Evolutionary conservation across 2,888 invertebrate genomes (phyloP).

Genomic region (Hemistola chrysoprasaria): DNA sequence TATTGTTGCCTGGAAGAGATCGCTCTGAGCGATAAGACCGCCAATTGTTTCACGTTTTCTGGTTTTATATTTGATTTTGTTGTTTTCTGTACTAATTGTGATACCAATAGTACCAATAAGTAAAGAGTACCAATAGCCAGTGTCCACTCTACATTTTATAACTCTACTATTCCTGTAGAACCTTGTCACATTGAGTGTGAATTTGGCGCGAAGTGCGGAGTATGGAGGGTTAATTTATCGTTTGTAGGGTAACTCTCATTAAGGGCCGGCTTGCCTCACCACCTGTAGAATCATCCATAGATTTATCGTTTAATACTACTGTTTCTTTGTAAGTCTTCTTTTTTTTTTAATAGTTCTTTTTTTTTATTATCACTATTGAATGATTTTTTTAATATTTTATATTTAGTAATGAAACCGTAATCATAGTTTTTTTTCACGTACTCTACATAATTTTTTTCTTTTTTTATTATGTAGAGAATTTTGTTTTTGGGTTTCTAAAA

Average conservation of each 20-base stretch:
- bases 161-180: slow-evolving; percentile 17
- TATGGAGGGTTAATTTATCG: slow-evolving; percentile 65
- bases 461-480: too few species aligned
- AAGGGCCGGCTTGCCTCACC: slow-evolving; percentile 59
- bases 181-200: slow-evolving; percentile 29
- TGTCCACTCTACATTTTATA: not conserved
- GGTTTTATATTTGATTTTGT: too few species aligned
- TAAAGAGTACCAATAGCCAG: too few species aligned
- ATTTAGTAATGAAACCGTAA: too few species aligned
- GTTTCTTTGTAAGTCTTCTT: slow-evolving; percentile 18
- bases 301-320: slow-evolving; percentile 48
- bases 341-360: slow-evolving; percentile 3
- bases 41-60: too few species aligned
- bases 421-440: too few species aligned
- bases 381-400: not conserved
- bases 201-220: slow-evolving; percentile 56
- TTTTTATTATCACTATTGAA: slow-evolving; percentile 4
- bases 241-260: slow-evolving; percentile 64
- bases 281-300: slow-evolving; percentile 70
- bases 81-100: too few species aligned
- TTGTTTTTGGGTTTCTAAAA: too few species aligned
- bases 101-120: too few species aligned
- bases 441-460: too few species aligned
- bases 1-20: too few species aligned
- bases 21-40: too few species aligned